Evolutionary conservation across 1,140 invertebrate species (phyloP).

Genomic region (Monomorium pharaonis): DNA sequence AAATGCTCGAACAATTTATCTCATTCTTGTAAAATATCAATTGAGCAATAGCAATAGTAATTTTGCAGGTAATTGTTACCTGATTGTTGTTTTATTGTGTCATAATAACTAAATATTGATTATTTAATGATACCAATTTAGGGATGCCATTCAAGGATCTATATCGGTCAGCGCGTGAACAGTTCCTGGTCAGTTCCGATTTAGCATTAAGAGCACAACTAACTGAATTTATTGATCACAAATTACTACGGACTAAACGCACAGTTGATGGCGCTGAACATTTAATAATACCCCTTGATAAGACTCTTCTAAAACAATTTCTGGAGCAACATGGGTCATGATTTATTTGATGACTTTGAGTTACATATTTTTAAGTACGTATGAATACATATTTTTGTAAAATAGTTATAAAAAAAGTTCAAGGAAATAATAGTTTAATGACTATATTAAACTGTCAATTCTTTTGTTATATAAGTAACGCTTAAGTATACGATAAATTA

Average conservation of each 20-base stretch:
- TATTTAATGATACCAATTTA: constrained; percentile 79
- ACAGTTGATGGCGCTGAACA: constrained; percentile 93
- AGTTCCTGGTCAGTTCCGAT: constrained; percentile 96
- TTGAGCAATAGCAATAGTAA: constrained; percentile 90
- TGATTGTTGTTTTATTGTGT: neutral
- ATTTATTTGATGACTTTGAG: constrained; percentile 10
- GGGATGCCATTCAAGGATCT: constrained; percentile 95
- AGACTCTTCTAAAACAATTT: constrained; percentile 91
- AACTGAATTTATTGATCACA: constrained; percentile 97
- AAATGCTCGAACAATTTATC: constrained; percentile 95
- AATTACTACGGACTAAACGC: constrained; percentile 93
- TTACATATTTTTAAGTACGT: neutral
- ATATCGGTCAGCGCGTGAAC: constrained; percentile 93
- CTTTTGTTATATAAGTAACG: neutral
- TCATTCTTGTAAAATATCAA: constrained; percentile 92
- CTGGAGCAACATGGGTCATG: constrained; percentile 85
- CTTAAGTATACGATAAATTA: neutral
- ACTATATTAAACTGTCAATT: neutral
- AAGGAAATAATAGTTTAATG: constrained; percentile 3
- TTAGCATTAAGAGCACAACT: constrained; percentile 94
- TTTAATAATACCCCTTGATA: constrained; percentile 92
- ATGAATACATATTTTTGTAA: neutral
- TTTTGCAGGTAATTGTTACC: constrained; percentile 88
- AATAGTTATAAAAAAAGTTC: too few relatives aligned
- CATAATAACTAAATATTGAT: neutral